phyloP scores from a whole-genome alignment of 2,888 invertebrate genomes.

The Julus scandinavius region DNA sequence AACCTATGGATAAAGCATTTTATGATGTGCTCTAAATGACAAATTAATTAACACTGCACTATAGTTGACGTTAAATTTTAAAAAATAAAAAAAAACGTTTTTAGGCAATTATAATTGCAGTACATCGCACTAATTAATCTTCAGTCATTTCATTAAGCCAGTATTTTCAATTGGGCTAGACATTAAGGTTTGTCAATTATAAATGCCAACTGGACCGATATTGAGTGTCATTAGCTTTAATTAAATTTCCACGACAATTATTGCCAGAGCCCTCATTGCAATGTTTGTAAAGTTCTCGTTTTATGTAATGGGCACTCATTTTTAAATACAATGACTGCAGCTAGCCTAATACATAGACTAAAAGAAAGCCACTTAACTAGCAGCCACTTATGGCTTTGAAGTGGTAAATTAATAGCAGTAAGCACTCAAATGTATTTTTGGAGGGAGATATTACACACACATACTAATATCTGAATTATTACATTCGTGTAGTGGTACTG shows the following conservation, averaged over 20 bases:
- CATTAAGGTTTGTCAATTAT: neutral
- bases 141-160: neutral
- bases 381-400: too few relatives aligned
- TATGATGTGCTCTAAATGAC: slow-evolving; percentile 2
- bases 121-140: neutral
- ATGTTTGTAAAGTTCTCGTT: neutral
- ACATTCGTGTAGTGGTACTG: too few relatives aligned
- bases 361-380: too few relatives aligned
- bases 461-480: too few relatives aligned
- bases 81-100: too few relatives aligned
- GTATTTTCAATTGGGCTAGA: neutral
- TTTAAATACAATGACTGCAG: neutral
- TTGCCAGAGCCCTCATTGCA: neutral
- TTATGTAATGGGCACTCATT: neutral
- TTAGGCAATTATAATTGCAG: neutral
- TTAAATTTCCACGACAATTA: neutral
- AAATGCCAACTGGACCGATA: neutral
- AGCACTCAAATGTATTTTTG: too few relatives aligned
- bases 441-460: too few relatives aligned
- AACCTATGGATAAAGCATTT: neutral
- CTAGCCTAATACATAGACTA: neutral
- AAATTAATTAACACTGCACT: neutral
- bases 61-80: neutral
- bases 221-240: neutral
- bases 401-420: too few relatives aligned